Percentiles rank a stretch among this genome's conserved stretches.
Conservation (phyloP, 2,888 invertebrate species). For the Pristionchus japonicus region DNA sequence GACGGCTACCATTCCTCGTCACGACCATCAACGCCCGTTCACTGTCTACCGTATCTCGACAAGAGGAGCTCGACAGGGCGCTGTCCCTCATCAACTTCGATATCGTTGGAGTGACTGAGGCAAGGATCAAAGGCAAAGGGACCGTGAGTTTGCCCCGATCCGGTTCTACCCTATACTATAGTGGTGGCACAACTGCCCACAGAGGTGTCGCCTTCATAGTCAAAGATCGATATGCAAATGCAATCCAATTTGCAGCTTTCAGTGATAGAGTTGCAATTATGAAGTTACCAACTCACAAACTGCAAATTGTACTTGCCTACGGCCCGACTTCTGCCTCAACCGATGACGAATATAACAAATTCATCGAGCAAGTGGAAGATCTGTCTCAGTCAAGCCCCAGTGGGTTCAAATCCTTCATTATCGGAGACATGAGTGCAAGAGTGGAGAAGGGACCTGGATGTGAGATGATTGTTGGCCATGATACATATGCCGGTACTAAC, state of each 20-base stretch:
- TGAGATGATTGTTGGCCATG: not conserved
- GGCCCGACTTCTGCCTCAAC: not conserved
- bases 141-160: not conserved
- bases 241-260: not conserved
- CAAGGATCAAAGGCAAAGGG: not conserved
- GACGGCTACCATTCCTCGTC: not conserved
- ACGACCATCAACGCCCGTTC: constrained; percentile 12
- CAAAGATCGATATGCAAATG: not conserved
- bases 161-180: not conserved
- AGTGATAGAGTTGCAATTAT: not conserved
- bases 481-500: not conserved
- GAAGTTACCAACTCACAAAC: not conserved
- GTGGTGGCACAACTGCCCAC: not conserved
- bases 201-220: not conserved
- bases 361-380: not conserved
- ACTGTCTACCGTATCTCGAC: not conserved
- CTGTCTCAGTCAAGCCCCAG: not conserved
- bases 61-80: constrained; percentile 6
- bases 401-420: not conserved
- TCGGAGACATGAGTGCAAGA: constrained; percentile 6
- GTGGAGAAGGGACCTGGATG: not conserved
- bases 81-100: not conserved
- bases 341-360: constrained; percentile 2
- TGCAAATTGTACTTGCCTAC: not conserved
- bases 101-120: not conserved